Percentiles rank a stretch among this genome's conserved stretches.
Evolutionary conservation across 2,113 vertebrate genomes (phyloP).

Genomic region (Sinocyclocheilus rhinocerous): DNA sequence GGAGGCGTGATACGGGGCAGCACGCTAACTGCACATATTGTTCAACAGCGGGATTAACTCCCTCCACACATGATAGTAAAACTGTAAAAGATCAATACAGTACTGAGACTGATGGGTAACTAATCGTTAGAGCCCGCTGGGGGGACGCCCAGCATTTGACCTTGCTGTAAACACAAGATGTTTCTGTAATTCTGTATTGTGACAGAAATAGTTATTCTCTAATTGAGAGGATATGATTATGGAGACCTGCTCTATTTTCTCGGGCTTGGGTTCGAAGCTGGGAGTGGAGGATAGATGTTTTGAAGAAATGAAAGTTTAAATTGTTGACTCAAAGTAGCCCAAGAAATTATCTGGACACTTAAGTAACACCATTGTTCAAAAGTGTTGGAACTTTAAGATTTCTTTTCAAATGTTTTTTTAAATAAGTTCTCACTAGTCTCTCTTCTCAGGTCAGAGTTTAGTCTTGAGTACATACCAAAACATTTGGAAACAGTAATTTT

Average conservation of each 20-base stretch:
- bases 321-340: too few species aligned
- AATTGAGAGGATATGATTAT: background rate
- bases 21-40: slow-evolving; percentile 7
- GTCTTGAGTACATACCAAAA: too few species aligned
- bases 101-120: slow-evolving; percentile 8
- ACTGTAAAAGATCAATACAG: slow-evolving; percentile 32
- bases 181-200: background rate
- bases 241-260: slow-evolving; percentile 85
- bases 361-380: too few species aligned
- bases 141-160: background rate
- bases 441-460: too few species aligned
- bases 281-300: slow-evolving; percentile 68
- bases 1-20: background rate
- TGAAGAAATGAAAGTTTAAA: slow-evolving; percentile 43
- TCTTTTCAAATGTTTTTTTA: too few species aligned
- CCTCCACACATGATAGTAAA: slow-evolving; percentile 36
- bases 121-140: slow-evolving; percentile 2
- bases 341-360: background rate
- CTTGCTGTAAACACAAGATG: background rate
- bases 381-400: too few species aligned
- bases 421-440: too few species aligned
- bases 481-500: background rate
- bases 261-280: slow-evolving; percentile 76
- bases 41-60: slow-evolving; percentile 33
- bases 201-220: background rate